phyloP scores from a whole-genome alignment of 1,140 invertebrate species.

The Odontomachus brunneus region DNA sequence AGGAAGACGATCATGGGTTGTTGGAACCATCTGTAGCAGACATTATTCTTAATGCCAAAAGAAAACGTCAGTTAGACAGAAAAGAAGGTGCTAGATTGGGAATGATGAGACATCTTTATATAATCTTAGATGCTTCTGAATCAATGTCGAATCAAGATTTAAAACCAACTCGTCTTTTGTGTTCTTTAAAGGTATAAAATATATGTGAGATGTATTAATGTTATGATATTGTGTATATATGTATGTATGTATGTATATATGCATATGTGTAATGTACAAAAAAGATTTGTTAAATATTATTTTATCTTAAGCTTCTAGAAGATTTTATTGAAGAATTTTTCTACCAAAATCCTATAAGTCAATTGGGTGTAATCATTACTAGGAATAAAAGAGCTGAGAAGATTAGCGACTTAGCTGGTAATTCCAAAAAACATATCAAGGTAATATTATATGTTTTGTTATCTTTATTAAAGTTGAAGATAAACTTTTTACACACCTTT shows the following conservation, averaged over 20 bases:
- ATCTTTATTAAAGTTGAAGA: background rate
- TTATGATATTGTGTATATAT: background rate
- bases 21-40: slow-evolving; percentile 95
- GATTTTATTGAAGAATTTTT: slow-evolving; percentile 98
- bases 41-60: slow-evolving; percentile 95
- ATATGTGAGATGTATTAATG: too few relatives aligned
- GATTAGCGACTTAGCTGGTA: slow-evolving; percentile 95
- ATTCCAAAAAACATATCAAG: slow-evolving; percentile 92
- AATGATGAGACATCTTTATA: slow-evolving; percentile 97
- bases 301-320: slow-evolving; percentile 91
- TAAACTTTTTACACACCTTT: background rate
- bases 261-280: slow-evolving; percentile 2
- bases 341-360: slow-evolving; percentile 99
- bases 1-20: slow-evolving; percentile 97
- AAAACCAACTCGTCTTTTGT: slow-evolving; percentile 96
- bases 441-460: slow-evolving; percentile 76
- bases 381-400: slow-evolving; percentile 98
- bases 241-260: background rate
- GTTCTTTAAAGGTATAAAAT: slow-evolving; percentile 92
- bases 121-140: slow-evolving; percentile 97
- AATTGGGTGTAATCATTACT: slow-evolving; percentile 96
- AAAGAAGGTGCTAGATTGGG: slow-evolving; percentile 93
- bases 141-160: slow-evolving; percentile 97
- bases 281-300: slow-evolving; percentile 76
- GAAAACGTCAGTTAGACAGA: slow-evolving; percentile 91